Percentiles rank a stretch among this genome's conserved stretches.
Evolutionary conservation across 2,113 vertebrate species (phyloP).

Genomic region (Ahaetulla prasina): DNA sequence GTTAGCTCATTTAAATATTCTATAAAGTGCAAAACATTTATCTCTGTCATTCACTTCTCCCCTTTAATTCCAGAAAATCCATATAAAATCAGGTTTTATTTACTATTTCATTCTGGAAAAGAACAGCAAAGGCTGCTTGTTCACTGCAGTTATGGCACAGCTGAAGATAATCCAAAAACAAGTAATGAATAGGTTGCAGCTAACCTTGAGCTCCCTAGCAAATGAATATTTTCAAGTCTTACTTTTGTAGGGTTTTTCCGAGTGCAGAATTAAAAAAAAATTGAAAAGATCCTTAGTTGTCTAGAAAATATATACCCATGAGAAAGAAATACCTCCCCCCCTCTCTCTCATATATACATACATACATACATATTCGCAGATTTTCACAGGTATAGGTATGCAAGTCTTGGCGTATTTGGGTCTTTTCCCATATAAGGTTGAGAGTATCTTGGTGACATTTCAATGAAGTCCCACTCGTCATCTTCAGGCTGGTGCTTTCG

Average conservation of each 20-base stretch:
- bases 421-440: too few relatives aligned
- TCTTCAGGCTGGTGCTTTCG: too few relatives aligned
- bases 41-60: conserved; percentile 13
- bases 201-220: not conserved
- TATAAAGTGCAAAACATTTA: not conserved
- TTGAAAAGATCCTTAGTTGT: not conserved
- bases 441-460: too few relatives aligned
- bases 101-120: not conserved
- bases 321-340: not conserved
- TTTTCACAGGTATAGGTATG: too few relatives aligned
- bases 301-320: not conserved
- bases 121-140: not conserved
- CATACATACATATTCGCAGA: too few relatives aligned
- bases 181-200: not conserved
- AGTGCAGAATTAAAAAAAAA: not conserved
- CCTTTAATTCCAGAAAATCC: not conserved
- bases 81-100: conserved; percentile 9
- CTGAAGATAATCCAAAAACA: conserved; percentile 13
- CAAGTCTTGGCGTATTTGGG: too few relatives aligned
- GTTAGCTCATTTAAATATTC: conserved; percentile 31
- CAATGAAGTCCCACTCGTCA: too few relatives aligned
- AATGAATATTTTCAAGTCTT: conserved; percentile 20
- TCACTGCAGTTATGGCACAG: not conserved
- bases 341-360: too few relatives aligned
- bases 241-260: conserved; percentile 10